Base-by-base conservation (phyloP, 1,140 invertebrate genomes). In the Microvelia longipes region DNA sequence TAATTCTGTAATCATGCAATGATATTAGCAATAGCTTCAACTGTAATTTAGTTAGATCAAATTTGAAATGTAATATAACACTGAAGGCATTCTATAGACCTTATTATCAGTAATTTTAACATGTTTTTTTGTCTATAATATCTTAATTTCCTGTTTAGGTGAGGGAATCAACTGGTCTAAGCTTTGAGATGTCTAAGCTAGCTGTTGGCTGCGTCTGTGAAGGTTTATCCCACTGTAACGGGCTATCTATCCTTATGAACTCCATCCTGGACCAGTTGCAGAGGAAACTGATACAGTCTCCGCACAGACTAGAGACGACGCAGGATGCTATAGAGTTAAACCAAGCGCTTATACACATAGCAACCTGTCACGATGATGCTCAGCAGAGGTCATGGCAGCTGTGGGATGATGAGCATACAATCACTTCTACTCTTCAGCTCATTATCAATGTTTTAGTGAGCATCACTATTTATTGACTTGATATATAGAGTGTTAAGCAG, bases 381-480 rank as follows among this genome's bases (percentile, higher is more conserved):
- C 93, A 97, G 77, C 93, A 97, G 75, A 83, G 94, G 73, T 93
- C 90, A 73, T 96, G 93, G 93, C 91, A 92, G 76, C 80, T 96
- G 2, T 90, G 96, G 80, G 93, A 96, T 79, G 93, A 97, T 79
- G 92, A 95, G 75, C 84, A 84, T 68, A 87, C 89, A 70, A 96
- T 96, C 76, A 85, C 87, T 14, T 24, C 15, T 24, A 64, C 5
- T 24, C 15, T 64, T 64, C 15, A 15, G 15, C 15, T 26, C 62
- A 64, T 64, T 26, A 67, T 62, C 14, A 65, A 71, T 64, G 92
- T 96, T 77, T 81, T 96, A 82, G 92, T 94, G 81, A 81, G 82
- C 76, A n/a, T n/a, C n/a, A n/a, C n/a, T n/a, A n/a, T n/a, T n/a
- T 71, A 68, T 62, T 67, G 27, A 19, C 29, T 27, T 68, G 13